These are phyloP conservation scores for Falco punctatus DNA, from an alignment of 2,113 vertebrate genomes.

Conservation along the genomic window DNA sequence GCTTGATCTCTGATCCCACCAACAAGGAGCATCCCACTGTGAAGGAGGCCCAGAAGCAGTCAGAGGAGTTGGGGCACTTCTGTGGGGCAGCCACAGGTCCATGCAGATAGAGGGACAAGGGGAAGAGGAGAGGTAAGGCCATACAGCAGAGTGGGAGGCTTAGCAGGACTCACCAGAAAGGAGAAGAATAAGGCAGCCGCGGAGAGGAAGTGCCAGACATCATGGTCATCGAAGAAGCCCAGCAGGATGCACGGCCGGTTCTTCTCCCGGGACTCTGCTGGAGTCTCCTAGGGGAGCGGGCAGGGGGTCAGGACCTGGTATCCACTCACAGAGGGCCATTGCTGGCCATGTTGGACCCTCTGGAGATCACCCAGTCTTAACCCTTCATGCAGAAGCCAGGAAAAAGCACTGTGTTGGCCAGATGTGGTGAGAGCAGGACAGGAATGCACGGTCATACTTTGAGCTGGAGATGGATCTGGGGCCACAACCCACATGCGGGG, in stretches of 20 bases:
- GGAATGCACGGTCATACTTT: not conserved
- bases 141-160: not conserved
- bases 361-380: not conserved
- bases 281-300: slow-evolving; percentile 70
- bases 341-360: not conserved
- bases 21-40: not conserved
- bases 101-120: not conserved
- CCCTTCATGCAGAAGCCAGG: not conserved
- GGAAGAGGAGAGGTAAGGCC: not conserved
- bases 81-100: not conserved
- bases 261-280: slow-evolving; percentile 81
- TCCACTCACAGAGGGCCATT: not conserved
- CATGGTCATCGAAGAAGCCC: slow-evolving; percentile 82
- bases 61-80: not conserved
- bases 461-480: not conserved
- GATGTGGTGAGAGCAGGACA: not conserved
- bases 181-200: slow-evolving; percentile 84
- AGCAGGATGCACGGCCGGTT: slow-evolving; percentile 77
- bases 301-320: not conserved
- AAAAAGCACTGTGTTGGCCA: not conserved
- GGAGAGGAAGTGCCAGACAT: slow-evolving; percentile 84
- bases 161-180: slow-evolving; percentile 77
- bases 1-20: not conserved
- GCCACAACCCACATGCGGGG: not conserved
- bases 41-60: not conserved